Evolutionary conservation across 2,888 invertebrate genomes (phyloP), one percentile per base, ranked within the genome.

Genomic region (Macrophya alboannulata): DNA sequence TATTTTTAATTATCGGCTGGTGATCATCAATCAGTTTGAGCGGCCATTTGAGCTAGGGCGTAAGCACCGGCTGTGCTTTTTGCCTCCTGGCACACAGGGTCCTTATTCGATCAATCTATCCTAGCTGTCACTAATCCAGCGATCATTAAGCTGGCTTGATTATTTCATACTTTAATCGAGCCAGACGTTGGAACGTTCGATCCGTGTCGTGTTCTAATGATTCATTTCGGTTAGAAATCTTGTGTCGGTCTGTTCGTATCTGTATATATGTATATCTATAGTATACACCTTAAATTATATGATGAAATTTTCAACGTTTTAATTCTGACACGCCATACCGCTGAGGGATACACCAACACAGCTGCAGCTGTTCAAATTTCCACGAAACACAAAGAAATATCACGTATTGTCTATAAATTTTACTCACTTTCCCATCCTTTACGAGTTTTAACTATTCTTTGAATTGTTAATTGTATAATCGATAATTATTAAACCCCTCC

Each of bases 21-120:
- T 86, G 89, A 89, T 91, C 92, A 92, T 92, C 90, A 92, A 92
- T 92, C 92, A 92, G 90, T 88, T 89, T 85, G 72, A 84, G 59
- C 87, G 87, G 77, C 85, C 87, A 86, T 87, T 88, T 85, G 31
- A 81, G 86, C 86, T 65, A 76, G 87, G 86, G 85, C 84, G 76
- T 85, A 65, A 76, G 37, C 84, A 86, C 84, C 87, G 86, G 84
- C 87, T 86, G 85, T 86, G 83, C 83, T 87, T 31, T 59, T 84
- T 86, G 86, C 87, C 86, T 86, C 84, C 86, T 86, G 86, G 85
- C 86, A 43, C 85, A 84, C 85, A 74, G 62, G 85, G 87, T 84
- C 84, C 86, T 71, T 45, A 88, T 88, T 85, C 87, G 87, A 89
- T 90, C 89, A 90, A 91, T 90, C 90, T 87, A 89, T 91, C 88